Conservation (phyloP, 2,797 vertebrate species). For the Lacerta viridis region DNA sequence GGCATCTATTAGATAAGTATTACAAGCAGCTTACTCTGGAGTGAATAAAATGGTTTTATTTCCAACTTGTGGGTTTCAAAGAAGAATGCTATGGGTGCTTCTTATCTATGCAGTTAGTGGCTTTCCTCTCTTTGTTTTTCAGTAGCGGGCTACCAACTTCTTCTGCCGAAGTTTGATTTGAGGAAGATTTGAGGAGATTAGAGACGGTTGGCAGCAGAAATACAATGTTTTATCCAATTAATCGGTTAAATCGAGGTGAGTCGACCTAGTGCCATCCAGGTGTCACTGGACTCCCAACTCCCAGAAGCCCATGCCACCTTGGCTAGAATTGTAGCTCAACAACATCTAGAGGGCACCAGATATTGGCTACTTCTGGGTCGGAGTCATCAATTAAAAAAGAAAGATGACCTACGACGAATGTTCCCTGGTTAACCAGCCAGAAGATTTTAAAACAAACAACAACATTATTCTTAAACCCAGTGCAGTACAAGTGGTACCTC, state of each 20-base stretch:
- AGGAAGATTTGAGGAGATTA: slow-evolving; percentile 11
- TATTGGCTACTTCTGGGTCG: not conserved
- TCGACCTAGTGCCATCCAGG: too few species aligned
- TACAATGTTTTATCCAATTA: too few species aligned
- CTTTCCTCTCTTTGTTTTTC: slow-evolving; percentile 58
- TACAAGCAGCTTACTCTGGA: slow-evolving; percentile 54
- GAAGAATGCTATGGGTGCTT: not conserved
- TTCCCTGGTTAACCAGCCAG: not conserved
- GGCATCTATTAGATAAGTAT: slow-evolving; percentile 75
- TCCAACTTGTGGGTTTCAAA: not conserved
- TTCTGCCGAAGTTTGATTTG: not conserved
- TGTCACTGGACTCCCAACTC: too few species aligned
- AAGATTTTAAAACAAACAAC: not conserved
- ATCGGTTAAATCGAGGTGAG: too few species aligned
- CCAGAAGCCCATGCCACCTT: too few species aligned
- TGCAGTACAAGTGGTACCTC: too few species aligned
- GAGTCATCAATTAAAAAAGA: not conserved
- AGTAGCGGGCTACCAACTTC: slow-evolving; percentile 30
- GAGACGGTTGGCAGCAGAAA: not conserved
- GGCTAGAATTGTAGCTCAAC: too few species aligned
- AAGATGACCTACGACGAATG: not conserved
- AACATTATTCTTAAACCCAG: too few species aligned
- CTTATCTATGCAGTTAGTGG: slow-evolving; percentile 27
- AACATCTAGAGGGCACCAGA: too few species aligned
- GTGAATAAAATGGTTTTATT: not conserved